Conservation (phyloP, 2,113 vertebrate species). For the Pterocles gutturalis region DNA sequence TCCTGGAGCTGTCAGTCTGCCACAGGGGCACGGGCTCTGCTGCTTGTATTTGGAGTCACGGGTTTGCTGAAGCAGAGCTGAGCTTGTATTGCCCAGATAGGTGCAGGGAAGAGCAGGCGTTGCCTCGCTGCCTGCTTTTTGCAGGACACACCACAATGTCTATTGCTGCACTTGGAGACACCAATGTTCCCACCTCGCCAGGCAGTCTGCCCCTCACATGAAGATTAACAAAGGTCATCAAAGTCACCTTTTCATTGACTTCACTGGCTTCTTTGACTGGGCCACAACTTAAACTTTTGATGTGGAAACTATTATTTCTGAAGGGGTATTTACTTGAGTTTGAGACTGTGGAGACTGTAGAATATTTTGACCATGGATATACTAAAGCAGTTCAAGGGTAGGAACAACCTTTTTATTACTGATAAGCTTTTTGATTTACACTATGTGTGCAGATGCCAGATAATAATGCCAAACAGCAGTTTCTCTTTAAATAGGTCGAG, state of each 20-base stretch:
- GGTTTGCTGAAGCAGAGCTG: neutral
- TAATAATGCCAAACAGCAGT: neutral
- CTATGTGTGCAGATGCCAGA: neutral
- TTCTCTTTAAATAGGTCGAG: neutral
- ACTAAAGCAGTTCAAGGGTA: neutral
- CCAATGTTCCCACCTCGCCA: accelerated
- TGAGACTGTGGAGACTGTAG: neutral
- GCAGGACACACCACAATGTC: neutral
- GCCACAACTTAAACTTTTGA: neutral
- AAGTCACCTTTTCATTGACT: neutral
- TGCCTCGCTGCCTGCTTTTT: neutral
- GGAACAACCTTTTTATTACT: neutral
- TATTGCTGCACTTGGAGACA: neutral
- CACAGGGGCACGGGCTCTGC: neutral
- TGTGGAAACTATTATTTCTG: neutral
- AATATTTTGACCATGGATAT: neutral
- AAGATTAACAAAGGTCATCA: neutral
- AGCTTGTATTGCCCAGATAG: accelerated
- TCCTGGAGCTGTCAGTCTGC: neutral
- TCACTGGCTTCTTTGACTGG: neutral
- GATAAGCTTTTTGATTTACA: neutral
- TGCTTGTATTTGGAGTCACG: neutral
- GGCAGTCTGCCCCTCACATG: neutral
- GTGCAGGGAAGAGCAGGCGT: neutral
- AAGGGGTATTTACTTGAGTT: neutral